Evolutionary conservation across 1,140 invertebrate species (phyloP).

Genomic region (Dendrolimus punctatus): DNA sequence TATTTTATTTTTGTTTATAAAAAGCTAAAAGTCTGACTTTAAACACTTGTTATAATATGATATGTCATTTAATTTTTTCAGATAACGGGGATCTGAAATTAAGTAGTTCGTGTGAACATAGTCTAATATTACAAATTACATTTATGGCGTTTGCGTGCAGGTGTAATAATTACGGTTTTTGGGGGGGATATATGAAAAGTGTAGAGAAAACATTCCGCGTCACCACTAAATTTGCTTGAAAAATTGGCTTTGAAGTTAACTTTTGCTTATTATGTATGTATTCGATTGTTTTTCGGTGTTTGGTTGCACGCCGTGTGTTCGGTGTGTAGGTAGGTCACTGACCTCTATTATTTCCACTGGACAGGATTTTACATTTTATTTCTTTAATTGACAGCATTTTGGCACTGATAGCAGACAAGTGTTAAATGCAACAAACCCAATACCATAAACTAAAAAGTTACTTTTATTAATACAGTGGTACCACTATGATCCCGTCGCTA

Average conservation of each 20-base stretch:
- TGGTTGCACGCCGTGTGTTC: no score
- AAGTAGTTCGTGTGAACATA: slow-evolving; percentile 51
- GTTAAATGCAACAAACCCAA: no score
- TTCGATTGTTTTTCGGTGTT: no score
- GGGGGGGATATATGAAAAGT: slow-evolving; percentile 47
- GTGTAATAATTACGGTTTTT: slow-evolving; percentile 38
- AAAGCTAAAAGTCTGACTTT: slow-evolving; percentile 68
- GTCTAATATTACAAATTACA: slow-evolving; percentile 51
- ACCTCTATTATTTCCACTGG: no score
- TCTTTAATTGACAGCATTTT: no score
- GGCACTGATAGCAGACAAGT: no score
- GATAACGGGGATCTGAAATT: slow-evolving; percentile 49
- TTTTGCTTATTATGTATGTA: background rate
- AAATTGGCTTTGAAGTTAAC: slow-evolving; percentile 14
- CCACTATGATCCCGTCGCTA: no score
- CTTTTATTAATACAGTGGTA: no score
- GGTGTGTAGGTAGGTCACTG: no score
- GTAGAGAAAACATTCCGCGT: slow-evolving; percentile 47
- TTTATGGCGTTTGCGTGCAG: slow-evolving; percentile 40
- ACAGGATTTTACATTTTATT: no score
- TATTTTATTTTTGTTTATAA: slow-evolving; percentile 63
- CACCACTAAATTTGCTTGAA: slow-evolving; percentile 27
- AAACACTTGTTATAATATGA: slow-evolving; percentile 53
- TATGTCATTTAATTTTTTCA: slow-evolving; percentile 46
- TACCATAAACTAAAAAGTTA: no score